phyloP scores from a whole-genome alignment of 1,140 invertebrate genomes.

The Galendromus occidentalis region DNA sequence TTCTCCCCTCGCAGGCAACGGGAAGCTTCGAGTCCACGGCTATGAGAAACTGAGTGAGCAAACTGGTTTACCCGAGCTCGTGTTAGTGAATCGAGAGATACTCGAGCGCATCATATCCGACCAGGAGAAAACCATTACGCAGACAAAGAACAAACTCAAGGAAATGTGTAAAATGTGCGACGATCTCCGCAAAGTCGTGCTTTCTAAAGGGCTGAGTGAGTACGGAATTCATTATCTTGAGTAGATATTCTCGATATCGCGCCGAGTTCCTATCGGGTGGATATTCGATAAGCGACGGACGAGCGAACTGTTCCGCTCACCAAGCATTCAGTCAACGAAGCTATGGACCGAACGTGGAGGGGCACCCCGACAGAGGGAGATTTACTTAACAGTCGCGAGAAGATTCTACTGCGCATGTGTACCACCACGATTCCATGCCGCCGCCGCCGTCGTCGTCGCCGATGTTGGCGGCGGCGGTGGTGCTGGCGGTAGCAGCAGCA shows the following conservation, averaged over 20 bases:
- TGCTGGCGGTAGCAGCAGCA: no score
- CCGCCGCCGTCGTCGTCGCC: no score
- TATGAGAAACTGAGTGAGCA: not conserved
- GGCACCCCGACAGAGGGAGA: no score
- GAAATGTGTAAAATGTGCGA: constrained; percentile 9
- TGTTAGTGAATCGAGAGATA: not conserved
- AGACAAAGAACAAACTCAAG: not conserved
- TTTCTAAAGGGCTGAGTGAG: constrained; percentile 2
- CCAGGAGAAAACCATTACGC: not conserved
- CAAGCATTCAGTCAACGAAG: no score
- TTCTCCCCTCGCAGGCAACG: not conserved
- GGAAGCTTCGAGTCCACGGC: constrained; percentile 4
- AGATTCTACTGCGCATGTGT: no score
- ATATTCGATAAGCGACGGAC: no score
- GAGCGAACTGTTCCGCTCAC: no score
- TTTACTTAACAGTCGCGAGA: no score
- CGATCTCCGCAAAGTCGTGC: constrained; percentile 3
- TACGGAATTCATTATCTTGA: not conserved
- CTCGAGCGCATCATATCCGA: constrained; percentile 3
- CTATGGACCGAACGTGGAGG: no score
- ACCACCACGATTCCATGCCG: no score
- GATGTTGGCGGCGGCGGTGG: no score
- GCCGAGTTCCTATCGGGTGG: no score
- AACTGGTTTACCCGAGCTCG: constrained; percentile 4
- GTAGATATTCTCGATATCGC: not conserved